Conservation (phyloP, 1,140 invertebrate genomes). For the Zaprionus nigranus region DNA sequence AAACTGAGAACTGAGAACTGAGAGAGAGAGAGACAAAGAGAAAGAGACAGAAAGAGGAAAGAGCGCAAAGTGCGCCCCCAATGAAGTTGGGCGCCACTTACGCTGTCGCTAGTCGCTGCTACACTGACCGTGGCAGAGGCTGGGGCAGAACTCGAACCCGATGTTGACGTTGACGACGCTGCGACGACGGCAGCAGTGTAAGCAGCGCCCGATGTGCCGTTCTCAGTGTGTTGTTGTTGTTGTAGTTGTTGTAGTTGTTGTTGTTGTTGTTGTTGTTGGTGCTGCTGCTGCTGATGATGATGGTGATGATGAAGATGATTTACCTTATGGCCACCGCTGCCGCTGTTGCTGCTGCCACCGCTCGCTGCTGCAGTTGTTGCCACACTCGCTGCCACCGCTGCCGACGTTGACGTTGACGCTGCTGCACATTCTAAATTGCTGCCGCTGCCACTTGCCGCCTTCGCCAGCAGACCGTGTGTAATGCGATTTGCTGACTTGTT, state of each 20-base stretch:
- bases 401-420: conserved; percentile 3
- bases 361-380: conserved; percentile 19
- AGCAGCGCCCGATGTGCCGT: conserved; percentile 6
- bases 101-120: conserved; percentile 62
- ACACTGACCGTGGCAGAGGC: conserved; percentile 30
- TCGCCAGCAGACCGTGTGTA: conserved; percentile 23
- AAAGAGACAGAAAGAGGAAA: conserved; percentile 30
- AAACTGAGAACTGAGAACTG: conserved; percentile 6
- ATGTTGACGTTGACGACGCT: conserved; percentile 21
- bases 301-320: conserved; percentile 22
- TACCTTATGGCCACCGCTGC: conserved; percentile 23
- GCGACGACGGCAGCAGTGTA: conserved; percentile 33
- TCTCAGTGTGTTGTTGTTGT: conserved; percentile 4
- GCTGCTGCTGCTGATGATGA: background rate
- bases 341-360: conserved; percentile 3
- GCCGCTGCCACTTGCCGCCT: conserved; percentile 16
- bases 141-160: conserved; percentile 22
- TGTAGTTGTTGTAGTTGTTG: conserved; percentile 6
- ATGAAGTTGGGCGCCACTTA: conserved; percentile 58
- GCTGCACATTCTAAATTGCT: background rate
- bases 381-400: conserved; percentile 1
- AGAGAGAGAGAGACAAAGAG: conserved; percentile 20
- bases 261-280: conserved; percentile 16
- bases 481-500: conserved; percentile 37
- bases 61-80: conserved; percentile 18